A percentile compares a stretch with the other conserved stretches of the same genome.
Evolutionary conservation across 2,797 vertebrate species (phyloP).

Genomic region (Falco berigora): DNA sequence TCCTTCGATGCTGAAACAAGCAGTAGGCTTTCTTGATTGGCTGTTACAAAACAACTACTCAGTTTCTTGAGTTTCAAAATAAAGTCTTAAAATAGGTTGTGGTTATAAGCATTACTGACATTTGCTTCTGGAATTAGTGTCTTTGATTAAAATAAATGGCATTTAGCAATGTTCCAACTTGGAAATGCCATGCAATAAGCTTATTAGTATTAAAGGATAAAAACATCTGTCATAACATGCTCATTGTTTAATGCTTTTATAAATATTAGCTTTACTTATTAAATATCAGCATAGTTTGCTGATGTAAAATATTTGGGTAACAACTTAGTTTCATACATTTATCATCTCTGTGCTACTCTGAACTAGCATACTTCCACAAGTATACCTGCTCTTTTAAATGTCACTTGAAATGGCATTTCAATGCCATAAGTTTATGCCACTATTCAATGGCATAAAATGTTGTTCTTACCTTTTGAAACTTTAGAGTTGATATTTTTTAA

Average conservation of each 20-base stretch:
- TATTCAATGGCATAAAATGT: background rate
- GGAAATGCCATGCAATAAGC: background rate
- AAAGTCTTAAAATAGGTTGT: background rate
- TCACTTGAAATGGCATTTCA: background rate
- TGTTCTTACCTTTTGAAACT: background rate
- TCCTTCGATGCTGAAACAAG: background rate
- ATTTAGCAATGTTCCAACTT: background rate
- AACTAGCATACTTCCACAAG: background rate
- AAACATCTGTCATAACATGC: background rate
- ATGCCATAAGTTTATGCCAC: no score
- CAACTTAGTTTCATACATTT: background rate
- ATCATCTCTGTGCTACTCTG: background rate
- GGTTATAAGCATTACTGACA: background rate
- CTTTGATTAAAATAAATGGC: background rate
- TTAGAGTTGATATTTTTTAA: background rate
- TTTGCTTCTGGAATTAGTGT: background rate
- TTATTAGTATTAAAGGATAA: background rate
- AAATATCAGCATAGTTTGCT: background rate
- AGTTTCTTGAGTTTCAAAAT: conserved; percentile 8
- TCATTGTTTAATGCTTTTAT: background rate
- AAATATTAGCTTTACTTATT: background rate
- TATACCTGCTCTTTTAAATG: background rate
- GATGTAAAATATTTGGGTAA: background rate
- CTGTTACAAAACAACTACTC: background rate
- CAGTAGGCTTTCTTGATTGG: background rate